phyloP scores from a whole-genome alignment of 2,113 vertebrate genomes.

The Epinephelus lanceolatus region DNA sequence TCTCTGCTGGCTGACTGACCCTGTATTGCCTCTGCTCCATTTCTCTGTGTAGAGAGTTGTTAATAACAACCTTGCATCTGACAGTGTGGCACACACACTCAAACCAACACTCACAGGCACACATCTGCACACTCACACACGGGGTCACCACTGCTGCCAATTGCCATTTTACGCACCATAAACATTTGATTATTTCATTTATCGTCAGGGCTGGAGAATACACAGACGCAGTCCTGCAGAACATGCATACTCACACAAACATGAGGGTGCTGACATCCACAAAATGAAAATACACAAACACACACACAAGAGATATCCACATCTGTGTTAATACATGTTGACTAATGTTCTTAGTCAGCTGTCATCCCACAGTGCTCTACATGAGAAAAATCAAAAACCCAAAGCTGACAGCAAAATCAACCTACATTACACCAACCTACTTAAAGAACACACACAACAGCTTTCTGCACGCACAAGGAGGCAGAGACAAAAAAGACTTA shows the following conservation, averaged over 20 bases:
- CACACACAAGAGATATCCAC: slow-evolving; percentile 14
- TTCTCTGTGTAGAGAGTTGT: slow-evolving; percentile 41
- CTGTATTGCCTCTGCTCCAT: slow-evolving; percentile 47
- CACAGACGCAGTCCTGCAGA: background rate
- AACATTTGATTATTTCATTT: slow-evolving; percentile 71
- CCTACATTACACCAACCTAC: background rate
- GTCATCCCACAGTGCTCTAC: slow-evolving; percentile 1
- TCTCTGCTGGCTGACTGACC: slow-evolving; percentile 46
- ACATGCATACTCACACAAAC: background rate
- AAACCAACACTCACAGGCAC: slow-evolving; percentile 8
- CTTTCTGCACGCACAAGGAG: background rate
- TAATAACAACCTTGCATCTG: slow-evolving; percentile 63
- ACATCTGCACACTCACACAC: background rate
- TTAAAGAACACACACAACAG: background rate
- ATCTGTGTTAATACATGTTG: slow-evolving; percentile 24
- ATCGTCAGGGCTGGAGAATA: slow-evolving; percentile 41
- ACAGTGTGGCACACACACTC: slow-evolving; percentile 24
- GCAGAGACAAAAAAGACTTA: background rate
- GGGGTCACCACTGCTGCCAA: slow-evolving; percentile 60
- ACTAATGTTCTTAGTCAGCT: slow-evolving; percentile 49
- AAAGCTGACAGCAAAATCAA: slow-evolving; percentile 28
- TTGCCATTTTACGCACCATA: slow-evolving; percentile 63
- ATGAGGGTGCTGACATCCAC: background rate
- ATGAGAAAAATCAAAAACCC: slow-evolving; percentile 19
- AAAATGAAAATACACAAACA: background rate